Evolutionary conservation across 2,113 vertebrate species (phyloP).

Genomic region (Eclectus roratus): DNA sequence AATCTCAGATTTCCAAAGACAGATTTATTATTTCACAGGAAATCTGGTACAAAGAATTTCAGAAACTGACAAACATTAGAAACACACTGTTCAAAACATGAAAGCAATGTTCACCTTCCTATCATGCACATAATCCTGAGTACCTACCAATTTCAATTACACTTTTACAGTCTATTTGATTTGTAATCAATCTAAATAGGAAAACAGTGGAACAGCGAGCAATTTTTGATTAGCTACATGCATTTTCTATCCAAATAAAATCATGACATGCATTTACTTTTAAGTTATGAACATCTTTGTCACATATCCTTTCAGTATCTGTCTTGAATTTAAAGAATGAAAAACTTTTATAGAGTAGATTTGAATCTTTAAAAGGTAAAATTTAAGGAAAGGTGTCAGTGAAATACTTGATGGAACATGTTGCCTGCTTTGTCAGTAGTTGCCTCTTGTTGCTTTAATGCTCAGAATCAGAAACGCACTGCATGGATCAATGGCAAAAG

Average conservation of each 20-base stretch:
- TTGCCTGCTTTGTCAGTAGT: background rate
- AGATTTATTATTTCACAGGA: background rate
- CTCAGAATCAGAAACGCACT: background rate
- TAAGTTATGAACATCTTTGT: background rate
- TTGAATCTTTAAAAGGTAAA: background rate
- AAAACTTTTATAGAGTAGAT: background rate
- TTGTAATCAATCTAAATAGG: slow-evolving; percentile 21
- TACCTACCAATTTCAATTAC: background rate
- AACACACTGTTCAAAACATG: background rate
- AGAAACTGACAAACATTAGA: background rate
- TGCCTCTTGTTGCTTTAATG: background rate
- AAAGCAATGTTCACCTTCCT: background rate
- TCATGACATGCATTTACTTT: background rate
- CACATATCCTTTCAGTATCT: background rate
- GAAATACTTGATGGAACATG: background rate
- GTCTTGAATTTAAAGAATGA: background rate
- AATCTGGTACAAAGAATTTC: background rate
- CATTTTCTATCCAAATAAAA: slow-evolving; percentile 25
- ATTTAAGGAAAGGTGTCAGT: background rate
- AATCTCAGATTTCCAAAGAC: background rate
- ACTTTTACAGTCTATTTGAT: background rate
- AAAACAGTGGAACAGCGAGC: background rate
- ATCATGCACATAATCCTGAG: background rate
- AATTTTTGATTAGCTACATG: background rate
- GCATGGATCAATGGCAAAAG: background rate